Evolutionary conservation across 53 echinoderm and acorn worm genomes (phyloP).

Genomic region (Paracentrotus lividus): DNA sequence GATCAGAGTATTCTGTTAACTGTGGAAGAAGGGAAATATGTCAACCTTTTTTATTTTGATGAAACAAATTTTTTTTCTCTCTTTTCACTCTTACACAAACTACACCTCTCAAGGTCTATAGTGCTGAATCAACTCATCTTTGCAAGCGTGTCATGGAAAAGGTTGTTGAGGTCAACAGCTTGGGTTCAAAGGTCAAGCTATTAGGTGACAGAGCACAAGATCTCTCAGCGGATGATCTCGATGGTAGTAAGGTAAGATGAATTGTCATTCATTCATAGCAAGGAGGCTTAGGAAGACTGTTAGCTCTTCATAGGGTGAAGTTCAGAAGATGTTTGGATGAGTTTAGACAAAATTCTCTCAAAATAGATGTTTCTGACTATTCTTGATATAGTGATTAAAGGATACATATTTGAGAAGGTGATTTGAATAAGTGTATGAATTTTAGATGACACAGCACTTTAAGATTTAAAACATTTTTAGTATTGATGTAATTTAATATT

Average conservation of each 20-base stretch:
- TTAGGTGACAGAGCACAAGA: constrained; percentile 74
- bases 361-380: background rate
- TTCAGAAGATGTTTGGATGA: too few species aligned
- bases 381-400: background rate
- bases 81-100: background rate
- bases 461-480: too few species aligned
- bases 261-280: background rate
- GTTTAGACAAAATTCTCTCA: too few species aligned
- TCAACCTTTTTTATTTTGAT: background rate
- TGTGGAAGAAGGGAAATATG: background rate
- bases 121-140: constrained; percentile 72
- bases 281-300: background rate
- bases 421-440: background rate
- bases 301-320: too few species aligned
- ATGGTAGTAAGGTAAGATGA: constrained; percentile 8
- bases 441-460: too few species aligned
- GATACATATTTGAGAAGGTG: background rate
- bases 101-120: constrained; percentile 75
- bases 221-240: background rate
- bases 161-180: constrained; percentile 77
- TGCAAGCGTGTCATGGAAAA: constrained; percentile 76
- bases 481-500: too few species aligned
- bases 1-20: background rate
- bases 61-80: background rate
- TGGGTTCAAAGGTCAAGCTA: constrained; percentile 72